A percentile compares a stretch with the other conserved stretches of the same genome.
These are phyloP conservation scores for Protobothrops mucrosquamatus DNA, from an alignment of 2,113 vertebrate genomes.

Conservation along the genomic window DNA sequence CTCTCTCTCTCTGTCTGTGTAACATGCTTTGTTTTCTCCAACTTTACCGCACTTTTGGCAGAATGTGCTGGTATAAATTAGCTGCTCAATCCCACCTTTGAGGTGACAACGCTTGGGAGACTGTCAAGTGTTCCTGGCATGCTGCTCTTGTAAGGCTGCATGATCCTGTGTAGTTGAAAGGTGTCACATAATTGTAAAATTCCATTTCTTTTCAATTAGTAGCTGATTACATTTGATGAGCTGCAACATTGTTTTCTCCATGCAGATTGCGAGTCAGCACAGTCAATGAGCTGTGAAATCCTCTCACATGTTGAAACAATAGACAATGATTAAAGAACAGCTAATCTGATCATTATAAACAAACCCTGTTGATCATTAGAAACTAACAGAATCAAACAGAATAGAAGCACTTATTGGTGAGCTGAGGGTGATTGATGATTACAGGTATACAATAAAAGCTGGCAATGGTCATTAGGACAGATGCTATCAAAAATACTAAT, in stretches of 20 bases:
- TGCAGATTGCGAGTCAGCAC: constrained; percentile 66
- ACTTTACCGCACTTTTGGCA: background rate
- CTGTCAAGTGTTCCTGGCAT: constrained; percentile 53
- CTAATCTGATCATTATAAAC: constrained; percentile 61
- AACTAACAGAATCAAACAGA: constrained; percentile 52
- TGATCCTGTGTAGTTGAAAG: constrained; percentile 60
- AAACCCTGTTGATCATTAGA: constrained; percentile 58
- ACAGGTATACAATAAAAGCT: background rate
- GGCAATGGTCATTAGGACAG: background rate
- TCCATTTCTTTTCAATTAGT: constrained; percentile 69
- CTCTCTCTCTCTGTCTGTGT: background rate
- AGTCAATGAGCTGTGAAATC: constrained; percentile 67
- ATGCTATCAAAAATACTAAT: background rate
- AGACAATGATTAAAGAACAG: constrained; percentile 65
- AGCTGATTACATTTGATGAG: constrained; percentile 70
- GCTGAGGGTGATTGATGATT: constrained; percentile 7
- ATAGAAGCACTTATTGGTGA: background rate
- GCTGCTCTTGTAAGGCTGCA: constrained; percentile 51
- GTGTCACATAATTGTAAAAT: constrained; percentile 67
- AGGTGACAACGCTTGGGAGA: constrained; percentile 46
- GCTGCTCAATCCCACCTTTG: constrained; percentile 27
- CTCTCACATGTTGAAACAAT: constrained; percentile 65
- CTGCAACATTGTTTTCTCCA: constrained; percentile 66
- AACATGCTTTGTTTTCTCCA: constrained; percentile 1
- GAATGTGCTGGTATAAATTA: background rate